phyloP scores from a whole-genome alignment of 2,113 vertebrate genomes.

The Ammodytes dubius region DNA sequence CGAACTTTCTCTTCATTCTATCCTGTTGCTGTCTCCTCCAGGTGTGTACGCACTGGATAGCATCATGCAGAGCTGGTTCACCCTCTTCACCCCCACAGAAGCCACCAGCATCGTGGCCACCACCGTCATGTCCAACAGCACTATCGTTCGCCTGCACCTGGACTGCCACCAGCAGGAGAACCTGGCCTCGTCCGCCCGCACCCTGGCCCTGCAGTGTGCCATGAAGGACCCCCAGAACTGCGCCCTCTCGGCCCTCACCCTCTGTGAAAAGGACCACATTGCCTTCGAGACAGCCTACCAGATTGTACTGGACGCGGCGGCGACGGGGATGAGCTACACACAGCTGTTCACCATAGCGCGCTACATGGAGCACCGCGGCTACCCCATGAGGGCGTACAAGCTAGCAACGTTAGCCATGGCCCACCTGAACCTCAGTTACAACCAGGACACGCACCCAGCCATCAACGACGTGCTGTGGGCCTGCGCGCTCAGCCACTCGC shows the following conservation, averaged over 20 bases:
- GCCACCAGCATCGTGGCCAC: constrained; percentile 98
- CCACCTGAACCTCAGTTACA: constrained; percentile 98
- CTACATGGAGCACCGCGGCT: constrained; percentile 99
- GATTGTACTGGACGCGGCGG: constrained; percentile 96
- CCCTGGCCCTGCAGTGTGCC: constrained; percentile 96
- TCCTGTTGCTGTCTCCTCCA: constrained; percentile 28
- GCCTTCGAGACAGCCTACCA: constrained; percentile 99
- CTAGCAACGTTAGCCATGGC: constrained; percentile 97
- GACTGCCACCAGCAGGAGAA: constrained; percentile 98
- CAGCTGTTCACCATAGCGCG: constrained; percentile 99
- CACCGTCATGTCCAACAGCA: constrained; percentile 98
- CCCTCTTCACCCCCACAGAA: constrained; percentile 97
- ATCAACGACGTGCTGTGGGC: constrained; percentile 99
- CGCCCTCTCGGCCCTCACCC: constrained; percentile 95
- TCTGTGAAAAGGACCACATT: constrained; percentile 99
- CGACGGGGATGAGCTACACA: constrained; percentile 96
- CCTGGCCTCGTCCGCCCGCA: constrained; percentile 95
- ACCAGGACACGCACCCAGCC: constrained; percentile 98
- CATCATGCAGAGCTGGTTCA: constrained; percentile 99
- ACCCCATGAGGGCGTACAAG: constrained; percentile 97
- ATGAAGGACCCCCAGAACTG: constrained; percentile 99
- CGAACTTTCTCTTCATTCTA: neutral
- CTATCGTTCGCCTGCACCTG: constrained; percentile 95
- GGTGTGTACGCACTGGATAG: constrained; percentile 96
- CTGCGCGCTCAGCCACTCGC: constrained; percentile 98